Base-by-base conservation (phyloP, 2,888 invertebrate species). In the Pterobdella sp. region DNA sequence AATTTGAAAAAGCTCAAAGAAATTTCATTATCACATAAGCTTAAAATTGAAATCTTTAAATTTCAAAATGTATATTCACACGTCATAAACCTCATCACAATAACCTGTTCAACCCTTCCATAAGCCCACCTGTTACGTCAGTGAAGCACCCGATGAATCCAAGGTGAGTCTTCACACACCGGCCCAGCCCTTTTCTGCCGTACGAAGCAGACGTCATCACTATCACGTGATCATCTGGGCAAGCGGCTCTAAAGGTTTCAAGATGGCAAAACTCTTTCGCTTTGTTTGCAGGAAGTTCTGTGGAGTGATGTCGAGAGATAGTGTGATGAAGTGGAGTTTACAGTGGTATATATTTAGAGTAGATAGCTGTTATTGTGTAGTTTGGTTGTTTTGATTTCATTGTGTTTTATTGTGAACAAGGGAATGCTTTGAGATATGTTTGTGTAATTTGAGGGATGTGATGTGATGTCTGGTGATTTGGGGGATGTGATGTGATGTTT, bases 151-250 rank as follows among this genome's bases (percentile, higher is more conserved):
- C 74, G 67, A 75, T 63, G 64, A 73, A 75, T 7, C 75, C 75
- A 37, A 75, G 71, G 71, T 75, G 74, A 18, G 73, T 75, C 69
- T 60, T 42, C 26, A 75, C 75, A 49, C 75, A 75, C 14, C 68
- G 63, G 0, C 75, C 75, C 37, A 75, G 37, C 18, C 67, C 68
- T 68, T 72, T 75, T 22, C 75, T 36, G 0, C 75, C 75, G 71
- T 73, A 75, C 70, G 67, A 73, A 26, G 75, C 73, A 4, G 68
- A 64, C 34, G 36, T 60, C 73, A 75, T 75, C 32, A 75, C 35
- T 42, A 75, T 71, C 34, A 75, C 71, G 69, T 75, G 35, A 29
- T 56, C 73, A 1, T n/a, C 36, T 1, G 68, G 36, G 42, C 75
- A 75, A 3, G 37, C n/a, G 70, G 75, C 75, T 0, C 68, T 35